Base-by-base conservation (phyloP, 2,113 vertebrate genomes). In the Mugil cephalus region DNA sequence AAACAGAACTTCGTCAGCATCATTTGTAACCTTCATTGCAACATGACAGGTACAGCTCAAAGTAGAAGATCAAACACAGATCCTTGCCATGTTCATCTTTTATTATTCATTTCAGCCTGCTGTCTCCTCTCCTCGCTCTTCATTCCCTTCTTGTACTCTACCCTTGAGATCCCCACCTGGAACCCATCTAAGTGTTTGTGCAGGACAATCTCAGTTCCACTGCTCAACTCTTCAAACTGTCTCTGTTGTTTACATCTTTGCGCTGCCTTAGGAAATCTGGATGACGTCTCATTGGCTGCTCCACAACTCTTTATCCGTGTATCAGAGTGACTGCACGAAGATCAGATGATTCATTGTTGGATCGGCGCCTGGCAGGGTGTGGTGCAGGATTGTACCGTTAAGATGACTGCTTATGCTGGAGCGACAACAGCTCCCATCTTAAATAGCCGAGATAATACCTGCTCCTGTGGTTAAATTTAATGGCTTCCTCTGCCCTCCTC, bases 11-110 rank as follows among this genome's bases (percentile, higher is more conserved):
- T n/a, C 70, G 62, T 76, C 83, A 77, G 63, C 66, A 42, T 64
- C 81, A 67, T 83, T 87, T 88, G 79, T 89, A 80, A 80, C 61
- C 62, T 86, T 80, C 76, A 73, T 83, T 86, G 79, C 74, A 81
- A 82, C 72, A 68, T 66, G 85, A 58, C 88, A 90, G 83, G 72
- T 45, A 52, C 61, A 77, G 80, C 72, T 74, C 40, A 71, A 45
- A 79, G 83, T 53, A 56, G 45, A 60, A 58, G 79, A 83, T 91
- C 90, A 85, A 81, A 82, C 84, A 84, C 53, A 40, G 70, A 68
- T 77, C 58, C 61, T 42, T 69, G 78, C 86, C 60, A 52, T 80
- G 68, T 72, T 82, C 55, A 48, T 70, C 68, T 77, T 87, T 54
- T 75, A 86, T 85, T 80, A 74, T 88, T 86, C 17, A 82, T 83